Evolutionary conservation across 2,113 vertebrate genomes (phyloP), one percentile per base, ranked within the genome.

Genomic region (Thunnus maccoyii): DNA sequence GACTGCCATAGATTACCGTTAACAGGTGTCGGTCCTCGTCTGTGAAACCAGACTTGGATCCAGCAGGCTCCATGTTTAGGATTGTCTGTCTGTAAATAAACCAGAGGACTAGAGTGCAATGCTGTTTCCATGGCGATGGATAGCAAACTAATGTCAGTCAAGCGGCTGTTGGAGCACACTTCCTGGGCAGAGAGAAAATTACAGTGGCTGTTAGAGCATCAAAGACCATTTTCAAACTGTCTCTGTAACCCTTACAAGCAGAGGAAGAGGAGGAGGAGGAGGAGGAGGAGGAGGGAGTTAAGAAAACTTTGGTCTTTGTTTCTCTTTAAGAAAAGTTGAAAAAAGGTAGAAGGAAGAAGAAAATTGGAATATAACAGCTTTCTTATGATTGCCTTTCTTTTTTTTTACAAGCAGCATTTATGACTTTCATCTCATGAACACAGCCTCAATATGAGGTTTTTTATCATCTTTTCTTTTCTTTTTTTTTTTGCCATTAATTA

Each of bases 71-170:
- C 61, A 72, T 72, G 64, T 87, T 88, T 36, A 41, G 63, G 63
- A 67, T 81, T 66, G 74, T 17, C 51, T 52, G 44, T 61, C 86
- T 74, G 65, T 80, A 73, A 81, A 89, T 89, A 82, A 83, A 76
- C 75, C 72, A 56, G 62, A 50, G 61, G 11, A 76, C 25, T 10
- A 73, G 75, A 48, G 71, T 56, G 74, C 74, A 50, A 18, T 51
- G 63, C 56, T 88, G 93, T 94, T 93, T 86, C 93, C 84, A 92
- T 91, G 88, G 91, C 78, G 61, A 88, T 32, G 7, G 9, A 12
- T 41, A 25, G 75, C 66, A 89, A 85, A 72, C 77, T 67, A 55
- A 62, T 75, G 58, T 44, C 60, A 64, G 64, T 70, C 63, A 54
- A 54, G 72, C 10, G 25, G 68, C 51, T 1, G 10, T 52, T 6